Base-by-base conservation (phyloP, 53 echinoderm and acorn worm species). In the Temnopleurus reevesii region DNA sequence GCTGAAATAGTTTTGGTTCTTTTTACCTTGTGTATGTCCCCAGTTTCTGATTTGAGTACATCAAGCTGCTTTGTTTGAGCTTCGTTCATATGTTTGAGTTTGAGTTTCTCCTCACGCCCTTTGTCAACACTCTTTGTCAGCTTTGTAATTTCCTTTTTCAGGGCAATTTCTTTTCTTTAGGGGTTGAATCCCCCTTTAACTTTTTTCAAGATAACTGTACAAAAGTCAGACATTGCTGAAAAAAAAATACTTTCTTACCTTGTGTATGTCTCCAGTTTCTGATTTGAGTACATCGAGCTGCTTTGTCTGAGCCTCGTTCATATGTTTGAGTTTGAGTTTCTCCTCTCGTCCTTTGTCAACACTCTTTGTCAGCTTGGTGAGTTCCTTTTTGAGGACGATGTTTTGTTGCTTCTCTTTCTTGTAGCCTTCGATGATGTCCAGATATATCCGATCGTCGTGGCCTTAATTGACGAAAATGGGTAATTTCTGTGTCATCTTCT, bases 391-490 rank as follows among this genome's bases (percentile, higher is more conserved):
- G 12, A 60, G 26, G 21, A 43, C 36, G 61, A 85, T 59, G 13
- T 58, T 85, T 44, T 44, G 45, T 8, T 85, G 43, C 27, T 85
- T 85, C 59, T 59, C 85, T 13, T 85, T 43, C 26, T 59, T 58
- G 85, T 85, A 85, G 7, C 38, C 85, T 5, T 85, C 60, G 8
- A 85, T 85, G 41, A 85, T 38, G 44, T 85, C 85, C 13, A 85
- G 44, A 5, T 59, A 85, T 26, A 85, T 58, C 25, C 45, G 44
- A 45, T 85, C 85, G 0, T 59, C 44, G 61, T 85, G 85, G n/a
- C 60, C 83, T n/a, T n/a, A n/a, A n/a, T n/a, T n/a, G n/a, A n/a
- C n/a, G n/a, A n/a, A n/a, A n/a, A n/a, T n/a, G n/a, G n/a, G n/a
- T n/a, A n/a, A n/a, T n/a, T n/a, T n/a, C n/a, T n/a, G n/a, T n/a